A percentile compares a stretch with the other conserved stretches of the same genome.
phyloP scores from a whole-genome alignment of 2,797 vertebrate species.

The Bufotes viridis region DNA sequence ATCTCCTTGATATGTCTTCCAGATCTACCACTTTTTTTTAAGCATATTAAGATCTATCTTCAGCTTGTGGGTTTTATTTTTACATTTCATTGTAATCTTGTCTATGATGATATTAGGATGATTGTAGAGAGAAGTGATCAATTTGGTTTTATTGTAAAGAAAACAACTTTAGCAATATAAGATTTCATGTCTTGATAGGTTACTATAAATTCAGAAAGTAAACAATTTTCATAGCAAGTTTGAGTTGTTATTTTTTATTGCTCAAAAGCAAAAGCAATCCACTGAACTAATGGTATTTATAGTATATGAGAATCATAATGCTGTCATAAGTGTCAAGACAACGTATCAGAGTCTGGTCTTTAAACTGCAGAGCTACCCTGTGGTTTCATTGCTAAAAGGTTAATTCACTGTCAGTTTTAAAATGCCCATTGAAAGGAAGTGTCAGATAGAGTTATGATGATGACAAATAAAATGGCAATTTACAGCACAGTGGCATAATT shows the following conservation, averaged over 20 bases:
- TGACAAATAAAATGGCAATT: conserved; percentile 60
- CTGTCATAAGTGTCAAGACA: conserved; percentile 38
- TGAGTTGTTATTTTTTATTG: not conserved
- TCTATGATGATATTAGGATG: no score
- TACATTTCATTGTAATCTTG: no score
- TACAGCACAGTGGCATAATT: not conserved
- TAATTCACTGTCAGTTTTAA: conserved; percentile 61
- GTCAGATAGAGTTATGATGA: conserved; percentile 56
- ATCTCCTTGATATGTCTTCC: no score
- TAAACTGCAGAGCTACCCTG: conserved; percentile 44
- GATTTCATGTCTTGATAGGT: not conserved
- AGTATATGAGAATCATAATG: conserved; percentile 30
- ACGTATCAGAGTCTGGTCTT: conserved; percentile 42
- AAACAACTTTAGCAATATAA: not conserved
- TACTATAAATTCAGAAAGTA: not conserved
- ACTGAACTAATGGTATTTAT: conserved; percentile 13
- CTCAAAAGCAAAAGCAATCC: not conserved
- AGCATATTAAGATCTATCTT: no score
- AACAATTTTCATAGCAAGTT: not conserved
- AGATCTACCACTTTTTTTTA: no score
- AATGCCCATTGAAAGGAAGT: conserved; percentile 52
- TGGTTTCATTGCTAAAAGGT: conserved; percentile 57
- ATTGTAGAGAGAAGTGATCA: no score
- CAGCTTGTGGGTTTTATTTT: no score
- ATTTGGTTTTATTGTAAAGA: not conserved